phyloP scores from a whole-genome alignment of 2,113 vertebrate genomes.

The Pimephales promelas region DNA sequence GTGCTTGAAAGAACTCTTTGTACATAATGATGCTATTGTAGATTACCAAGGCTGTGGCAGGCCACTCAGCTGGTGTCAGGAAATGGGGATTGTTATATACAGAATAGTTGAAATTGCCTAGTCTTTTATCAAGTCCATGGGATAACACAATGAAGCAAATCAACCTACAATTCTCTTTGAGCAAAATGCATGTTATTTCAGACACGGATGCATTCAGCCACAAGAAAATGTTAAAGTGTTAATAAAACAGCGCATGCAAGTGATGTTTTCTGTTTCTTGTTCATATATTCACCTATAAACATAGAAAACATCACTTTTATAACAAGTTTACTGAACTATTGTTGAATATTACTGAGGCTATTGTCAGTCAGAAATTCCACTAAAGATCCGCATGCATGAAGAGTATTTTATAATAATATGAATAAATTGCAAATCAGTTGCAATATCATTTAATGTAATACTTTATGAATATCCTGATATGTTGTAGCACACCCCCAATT shows the following conservation, averaged over 20 bases:
- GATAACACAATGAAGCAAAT: constrained; percentile 41
- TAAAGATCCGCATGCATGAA: background rate
- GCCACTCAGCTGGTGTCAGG: constrained; percentile 44
- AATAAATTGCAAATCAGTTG: background rate
- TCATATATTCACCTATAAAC: background rate
- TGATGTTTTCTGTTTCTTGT: background rate
- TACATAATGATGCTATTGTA: constrained; percentile 41
- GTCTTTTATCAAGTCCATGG: background rate
- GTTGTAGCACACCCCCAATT: background rate
- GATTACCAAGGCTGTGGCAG: constrained; percentile 29
- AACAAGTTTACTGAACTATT: background rate
- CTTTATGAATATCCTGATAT: background rate
- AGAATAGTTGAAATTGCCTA: constrained; percentile 44
- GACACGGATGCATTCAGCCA: background rate
- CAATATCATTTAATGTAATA: background rate
- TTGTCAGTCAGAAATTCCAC: background rate
- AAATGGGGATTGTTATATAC: constrained; percentile 48
- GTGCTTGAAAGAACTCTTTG: constrained; percentile 33
- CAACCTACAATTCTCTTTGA: constrained; percentile 30
- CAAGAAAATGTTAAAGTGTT: background rate
- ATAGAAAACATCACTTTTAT: background rate
- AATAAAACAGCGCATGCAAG: background rate
- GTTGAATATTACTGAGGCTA: background rate
- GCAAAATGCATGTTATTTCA: background rate
- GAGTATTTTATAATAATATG: background rate